Base-by-base conservation (phyloP, 2,797 vertebrate species). In the Phaenicophaeus curvirostris region DNA sequence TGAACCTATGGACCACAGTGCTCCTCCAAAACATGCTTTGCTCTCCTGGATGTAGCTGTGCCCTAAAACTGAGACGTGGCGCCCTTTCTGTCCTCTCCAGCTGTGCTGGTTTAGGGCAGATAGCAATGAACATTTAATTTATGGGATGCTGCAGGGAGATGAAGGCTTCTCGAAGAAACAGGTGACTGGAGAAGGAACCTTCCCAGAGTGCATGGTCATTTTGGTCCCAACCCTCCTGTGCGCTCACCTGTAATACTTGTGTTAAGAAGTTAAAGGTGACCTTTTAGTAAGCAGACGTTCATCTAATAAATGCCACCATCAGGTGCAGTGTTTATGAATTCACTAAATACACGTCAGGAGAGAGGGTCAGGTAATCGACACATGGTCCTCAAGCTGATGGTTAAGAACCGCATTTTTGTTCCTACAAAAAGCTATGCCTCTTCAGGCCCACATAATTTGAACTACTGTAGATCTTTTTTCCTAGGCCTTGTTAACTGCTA, bases 61-160 rank as follows among this genome's bases (percentile, higher is more conserved):
- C 8, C 44, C 61, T 48, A 27, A 31, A 30, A 3, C 30, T 50
- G 39, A 73, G 37, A 24, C 2, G 2, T 1, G 1, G 8, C 27
- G 33, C 41, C 37, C 63, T 41, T 85, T 25, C 24, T 37, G 35
- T 14, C 41, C 15, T 9, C 15, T 18, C 23, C 30, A 19, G 42
- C n/a, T 9, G 19, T 25, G 77, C 30, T 51, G 5, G 17, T 28
- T 33, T 39, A 48, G 74, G 66, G 28, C 15, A 37, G 7, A 11
- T 3, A 24, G 18, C 8, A 30, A 42, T n/a, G 33, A 63, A 53
- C 17, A 7, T 51, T 46, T 53, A 16, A 35, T 27, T 9, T 6
- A 1, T 4, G 35, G 33, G 53, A 9, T 8, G 15, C 14, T 46
- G 11, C 55, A 71, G 33, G 24, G 10, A 39, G 24, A 15, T 27